Conservation (phyloP, 2,113 vertebrate genomes). For the Phyllopteryx taeniolatus region DNA sequence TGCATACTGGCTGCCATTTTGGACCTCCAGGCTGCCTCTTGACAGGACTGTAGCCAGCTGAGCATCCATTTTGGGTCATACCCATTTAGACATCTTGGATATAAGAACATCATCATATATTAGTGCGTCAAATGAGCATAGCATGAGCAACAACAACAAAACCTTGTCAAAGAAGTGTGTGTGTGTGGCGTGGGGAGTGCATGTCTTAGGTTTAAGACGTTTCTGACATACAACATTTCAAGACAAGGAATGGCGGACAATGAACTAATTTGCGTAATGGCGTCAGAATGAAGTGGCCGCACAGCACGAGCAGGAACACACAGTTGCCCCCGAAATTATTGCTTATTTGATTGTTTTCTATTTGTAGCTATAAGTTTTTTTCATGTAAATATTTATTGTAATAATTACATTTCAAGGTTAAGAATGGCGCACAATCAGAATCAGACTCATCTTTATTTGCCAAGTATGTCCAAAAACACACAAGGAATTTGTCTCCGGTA, state of each 20-base stretch:
- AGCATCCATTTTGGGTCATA: constrained; percentile 73
- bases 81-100: constrained; percentile 53
- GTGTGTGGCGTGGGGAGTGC: background rate
- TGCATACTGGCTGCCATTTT: constrained; percentile 62
- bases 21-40: constrained; percentile 64
- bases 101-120: constrained; percentile 11
- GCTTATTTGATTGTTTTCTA: no score
- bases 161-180: background rate
- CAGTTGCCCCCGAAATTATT: no score
- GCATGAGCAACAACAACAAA: background rate
- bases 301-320: no score
- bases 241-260: background rate
- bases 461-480: no score
- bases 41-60: constrained; percentile 70
- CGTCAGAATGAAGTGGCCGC: no score
- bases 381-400: no score
- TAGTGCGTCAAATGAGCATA: background rate
- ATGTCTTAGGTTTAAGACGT: background rate
- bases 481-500: no score
- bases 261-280: background rate
- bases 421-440: no score
- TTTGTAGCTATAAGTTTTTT: no score
- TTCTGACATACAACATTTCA: background rate
- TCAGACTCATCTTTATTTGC: no score
- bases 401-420: no score